Conservation (phyloP, 2,113 vertebrate species). For the Rhipidura dahli region DNA sequence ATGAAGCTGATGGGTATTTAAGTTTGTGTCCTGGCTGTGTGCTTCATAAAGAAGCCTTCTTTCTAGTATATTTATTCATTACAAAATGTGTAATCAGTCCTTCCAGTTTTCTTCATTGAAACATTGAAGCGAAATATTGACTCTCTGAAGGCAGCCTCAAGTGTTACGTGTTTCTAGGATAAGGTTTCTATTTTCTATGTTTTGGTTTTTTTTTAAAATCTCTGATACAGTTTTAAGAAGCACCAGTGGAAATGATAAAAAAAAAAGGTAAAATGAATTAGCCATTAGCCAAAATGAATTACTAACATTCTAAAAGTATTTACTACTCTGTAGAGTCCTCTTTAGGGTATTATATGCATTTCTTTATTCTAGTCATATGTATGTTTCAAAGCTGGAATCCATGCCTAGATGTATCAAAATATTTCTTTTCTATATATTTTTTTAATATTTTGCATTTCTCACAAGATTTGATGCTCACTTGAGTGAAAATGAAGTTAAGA, state of each 20-base stretch:
- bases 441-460: neutral
- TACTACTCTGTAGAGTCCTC: neutral
- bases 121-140: neutral
- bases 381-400: neutral
- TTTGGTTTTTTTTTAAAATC: neutral
- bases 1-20: neutral
- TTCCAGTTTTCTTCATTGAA: neutral
- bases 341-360: neutral
- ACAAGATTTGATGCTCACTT: neutral
- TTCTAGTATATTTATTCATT: neutral
- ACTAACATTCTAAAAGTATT: neutral
- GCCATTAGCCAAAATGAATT: neutral
- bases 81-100: neutral
- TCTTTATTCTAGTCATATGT: neutral
- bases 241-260: neutral
- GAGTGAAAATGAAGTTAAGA: neutral
- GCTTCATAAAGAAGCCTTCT: neutral
- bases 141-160: neutral
- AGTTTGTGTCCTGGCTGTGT: neutral
- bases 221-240: neutral
- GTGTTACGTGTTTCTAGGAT: neutral
- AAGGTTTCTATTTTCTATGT: neutral
- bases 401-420: neutral
- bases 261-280: neutral
- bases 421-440: neutral